phyloP scores from a whole-genome alignment of 2,797 vertebrate genomes.

The Zalophus californianus region DNA sequence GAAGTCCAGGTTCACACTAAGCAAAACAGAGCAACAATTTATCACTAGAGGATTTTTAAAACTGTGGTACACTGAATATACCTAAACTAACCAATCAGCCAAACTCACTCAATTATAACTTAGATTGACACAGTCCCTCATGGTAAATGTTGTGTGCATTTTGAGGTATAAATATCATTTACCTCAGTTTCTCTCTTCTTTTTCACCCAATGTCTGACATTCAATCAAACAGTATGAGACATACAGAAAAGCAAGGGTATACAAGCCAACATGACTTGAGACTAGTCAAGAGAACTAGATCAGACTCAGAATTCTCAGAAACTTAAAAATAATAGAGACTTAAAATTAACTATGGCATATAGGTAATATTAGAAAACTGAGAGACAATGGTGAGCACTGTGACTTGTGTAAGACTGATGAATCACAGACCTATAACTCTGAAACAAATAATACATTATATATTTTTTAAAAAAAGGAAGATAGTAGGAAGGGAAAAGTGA shows the following conservation, averaged over 20 bases:
- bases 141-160: neutral
- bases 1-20: neutral
- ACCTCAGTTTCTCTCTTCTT: neutral
- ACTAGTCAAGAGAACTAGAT: neutral
- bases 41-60: neutral
- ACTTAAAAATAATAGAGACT: neutral
- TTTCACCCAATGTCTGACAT: neutral
- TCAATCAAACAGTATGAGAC: neutral
- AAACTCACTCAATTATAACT: neutral
- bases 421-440: too few relatives aligned
- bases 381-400: too few relatives aligned
- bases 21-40: neutral
- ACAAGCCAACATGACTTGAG: neutral
- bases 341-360: neutral
- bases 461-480: too few relatives aligned
- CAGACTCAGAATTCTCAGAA: neutral
- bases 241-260: neutral
- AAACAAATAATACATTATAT: too few relatives aligned
- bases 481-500: too few relatives aligned
- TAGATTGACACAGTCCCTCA: neutral
- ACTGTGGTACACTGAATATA: rapidly evolving
- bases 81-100: neutral
- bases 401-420: too few relatives aligned
- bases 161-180: neutral
- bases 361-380: neutral